These are phyloP conservation scores for Lutraria lutraria DNA, from an alignment of 2,888 invertebrate species.

Conservation along the genomic window DNA sequence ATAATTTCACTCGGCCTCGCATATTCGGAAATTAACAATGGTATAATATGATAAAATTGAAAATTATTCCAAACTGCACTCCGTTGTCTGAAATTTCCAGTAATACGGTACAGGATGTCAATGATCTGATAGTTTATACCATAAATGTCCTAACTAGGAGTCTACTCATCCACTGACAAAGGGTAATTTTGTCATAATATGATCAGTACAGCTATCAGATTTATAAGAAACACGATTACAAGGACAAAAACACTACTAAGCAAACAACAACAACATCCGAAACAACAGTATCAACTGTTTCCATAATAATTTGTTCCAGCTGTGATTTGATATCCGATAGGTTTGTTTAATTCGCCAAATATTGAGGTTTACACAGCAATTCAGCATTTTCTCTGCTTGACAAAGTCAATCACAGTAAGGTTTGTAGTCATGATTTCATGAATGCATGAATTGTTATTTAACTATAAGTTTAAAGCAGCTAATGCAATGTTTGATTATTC, in stretches of 20 bases:
- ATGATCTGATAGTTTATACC: neutral
- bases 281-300: neutral
- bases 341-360: too few relatives aligned
- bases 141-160: neutral
- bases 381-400: too few relatives aligned
- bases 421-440: too few relatives aligned
- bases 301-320: too few relatives aligned
- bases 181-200: neutral
- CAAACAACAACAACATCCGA: neutral
- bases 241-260: neutral
- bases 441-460: too few relatives aligned
- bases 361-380: too few relatives aligned
- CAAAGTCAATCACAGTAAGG: too few relatives aligned
- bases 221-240: neutral
- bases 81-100: neutral
- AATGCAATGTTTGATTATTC: too few relatives aligned
- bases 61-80: neutral
- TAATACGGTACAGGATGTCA: neutral
- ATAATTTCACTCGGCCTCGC: neutral
- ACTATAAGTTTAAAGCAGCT: too few relatives aligned
- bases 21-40: neutral
- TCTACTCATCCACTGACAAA: neutral
- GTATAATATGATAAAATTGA: too few relatives aligned
- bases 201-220: neutral
- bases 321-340: too few relatives aligned